Evolutionary conservation across 2,797 vertebrate species (phyloP).

Genomic region (Melanotaenia parkinsoni): DNA sequence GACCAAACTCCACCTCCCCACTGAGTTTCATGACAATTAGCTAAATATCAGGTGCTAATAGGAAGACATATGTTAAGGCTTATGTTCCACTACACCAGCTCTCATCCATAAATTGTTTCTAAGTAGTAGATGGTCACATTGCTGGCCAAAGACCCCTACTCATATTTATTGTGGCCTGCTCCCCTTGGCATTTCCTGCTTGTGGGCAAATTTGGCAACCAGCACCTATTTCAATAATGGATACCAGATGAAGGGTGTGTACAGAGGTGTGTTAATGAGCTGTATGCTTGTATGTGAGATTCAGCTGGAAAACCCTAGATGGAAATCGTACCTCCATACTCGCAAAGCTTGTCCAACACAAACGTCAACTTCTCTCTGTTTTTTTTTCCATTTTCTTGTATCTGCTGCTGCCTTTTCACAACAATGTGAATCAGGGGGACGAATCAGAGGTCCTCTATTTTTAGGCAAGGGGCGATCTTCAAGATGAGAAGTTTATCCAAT

Average conservation of each 20-base stretch:
- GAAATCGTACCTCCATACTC: constrained; percentile 26
- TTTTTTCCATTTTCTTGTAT: constrained; percentile 35
- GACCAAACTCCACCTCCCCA: background rate
- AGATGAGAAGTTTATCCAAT: constrained; percentile 71
- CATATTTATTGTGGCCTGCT: constrained; percentile 53
- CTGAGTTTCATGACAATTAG: background rate
- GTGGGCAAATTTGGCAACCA: constrained; percentile 72
- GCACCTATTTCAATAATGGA: constrained; percentile 66
- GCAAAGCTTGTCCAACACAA: constrained; percentile 35
- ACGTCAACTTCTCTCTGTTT: constrained; percentile 27
- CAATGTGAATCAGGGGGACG: constrained; percentile 44
- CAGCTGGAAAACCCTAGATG: constrained; percentile 28
- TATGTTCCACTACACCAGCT: background rate
- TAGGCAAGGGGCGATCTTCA: constrained; percentile 65
- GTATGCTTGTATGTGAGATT: constrained; percentile 18
- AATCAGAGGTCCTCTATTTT: constrained; percentile 72
- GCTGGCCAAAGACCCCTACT: constrained; percentile 35
- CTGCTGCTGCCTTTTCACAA: constrained; percentile 47
- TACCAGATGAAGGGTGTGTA: constrained; percentile 68
- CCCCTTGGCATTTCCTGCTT: constrained; percentile 83
- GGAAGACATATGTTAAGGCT: background rate
- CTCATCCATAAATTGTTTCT: background rate
- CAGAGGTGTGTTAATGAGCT: constrained; percentile 16
- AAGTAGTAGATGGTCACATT: background rate
- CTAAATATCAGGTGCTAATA: background rate